Evolutionary conservation across 2,888 invertebrate species (phyloP), one percentile per base, ranked within the genome.

Genomic region (Agrochola lychnidis): DNA sequence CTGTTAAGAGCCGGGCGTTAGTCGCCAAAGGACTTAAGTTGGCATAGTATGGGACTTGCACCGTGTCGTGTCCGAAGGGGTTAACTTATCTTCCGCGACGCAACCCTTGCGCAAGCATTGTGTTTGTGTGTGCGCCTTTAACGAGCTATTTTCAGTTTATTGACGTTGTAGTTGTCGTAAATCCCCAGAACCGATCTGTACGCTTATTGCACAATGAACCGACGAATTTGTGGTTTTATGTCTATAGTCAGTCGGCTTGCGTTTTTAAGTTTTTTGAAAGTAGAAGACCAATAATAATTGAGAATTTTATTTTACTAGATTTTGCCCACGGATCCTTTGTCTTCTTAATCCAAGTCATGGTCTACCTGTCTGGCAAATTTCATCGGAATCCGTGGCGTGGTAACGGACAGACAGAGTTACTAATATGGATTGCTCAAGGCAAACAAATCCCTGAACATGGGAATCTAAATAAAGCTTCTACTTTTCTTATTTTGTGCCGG

Each of bases 61-160:
- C n/a, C 6, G 16, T 22, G n/a, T 59, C 4, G 5, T 40, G 36
- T n/a, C 16, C 10, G 51, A 40, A 57, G 45, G 53, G 10, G 12
- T 36, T 57, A 45, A 63, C 48, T 77, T 57, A 14, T 42, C 42
- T n/a, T n/a, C 19, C 53, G 30, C 72, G 68, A 66, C 64, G 53
- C 64, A 36, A 45, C 51, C 22, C 48, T 56, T 72, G 45, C 63
- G 79, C 73, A 73, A 72, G 25, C 68, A 51, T 7, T 51, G 22
- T 76, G 57, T 77, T 53, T 70, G 57, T 75, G 51, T 71, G 69
- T 56, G 61, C 66, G 68, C 42, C 36, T 81, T 81, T 75, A n/a
- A 85, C 85, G 62, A 85, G 69, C 70, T 85, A 82, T 82, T 85
- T 76, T 66, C 61, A 81, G 82, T 82, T 72, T 72, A 85, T 82